A percentile compares a stretch with the other conserved stretches of the same genome.
These are phyloP conservation scores for Malachius bipustulatus DNA, from an alignment of 2,888 invertebrate genomes.

Conservation along the genomic window DNA sequence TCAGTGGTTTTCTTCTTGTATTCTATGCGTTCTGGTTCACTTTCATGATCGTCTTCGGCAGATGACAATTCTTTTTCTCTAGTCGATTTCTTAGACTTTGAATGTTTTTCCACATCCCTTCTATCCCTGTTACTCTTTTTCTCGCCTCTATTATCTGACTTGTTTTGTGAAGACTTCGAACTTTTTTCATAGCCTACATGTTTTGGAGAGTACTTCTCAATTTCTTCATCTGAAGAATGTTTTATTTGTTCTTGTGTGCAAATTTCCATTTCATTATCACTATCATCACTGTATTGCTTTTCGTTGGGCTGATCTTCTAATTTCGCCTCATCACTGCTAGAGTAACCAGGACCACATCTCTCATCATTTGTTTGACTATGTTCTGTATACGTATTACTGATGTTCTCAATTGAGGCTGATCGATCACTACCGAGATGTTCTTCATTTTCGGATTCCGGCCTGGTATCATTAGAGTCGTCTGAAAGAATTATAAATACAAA, in stretches of 20 bases:
- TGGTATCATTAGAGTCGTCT: too few relatives aligned
- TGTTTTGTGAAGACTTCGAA: too few relatives aligned
- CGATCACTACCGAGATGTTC: too few relatives aligned
- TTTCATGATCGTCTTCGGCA: slow-evolving; percentile 6
- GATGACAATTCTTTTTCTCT: neutral
- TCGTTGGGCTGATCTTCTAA: slow-evolving; percentile 9
- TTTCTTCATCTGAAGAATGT: slow-evolving; percentile 15
- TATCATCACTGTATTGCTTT: slow-evolving; percentile 14
- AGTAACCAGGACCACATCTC: slow-evolving; percentile 14
- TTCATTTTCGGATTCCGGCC: too few relatives aligned
- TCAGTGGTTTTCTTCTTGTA: too few relatives aligned
- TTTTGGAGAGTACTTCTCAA: too few relatives aligned
- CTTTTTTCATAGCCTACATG: too few relatives aligned
- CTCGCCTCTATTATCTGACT: slow-evolving; percentile 1
- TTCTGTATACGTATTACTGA: too few relatives aligned
- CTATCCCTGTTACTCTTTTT: neutral
- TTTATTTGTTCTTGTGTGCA: slow-evolving; percentile 17
- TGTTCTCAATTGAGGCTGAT: too few relatives aligned
- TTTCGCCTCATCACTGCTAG: slow-evolving; percentile 11
- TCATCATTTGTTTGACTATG: slow-evolving; percentile 13
- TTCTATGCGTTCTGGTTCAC: slow-evolving; percentile 20
- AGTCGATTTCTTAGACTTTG: neutral
- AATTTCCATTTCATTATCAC: slow-evolving; percentile 17
- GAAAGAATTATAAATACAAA: too few relatives aligned
- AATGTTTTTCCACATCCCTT: too few relatives aligned